Evolutionary conservation across 2,888 invertebrate species (phyloP), one percentile per base, ranked within the genome.

Genomic region (Xestia sexstrigata): DNA sequence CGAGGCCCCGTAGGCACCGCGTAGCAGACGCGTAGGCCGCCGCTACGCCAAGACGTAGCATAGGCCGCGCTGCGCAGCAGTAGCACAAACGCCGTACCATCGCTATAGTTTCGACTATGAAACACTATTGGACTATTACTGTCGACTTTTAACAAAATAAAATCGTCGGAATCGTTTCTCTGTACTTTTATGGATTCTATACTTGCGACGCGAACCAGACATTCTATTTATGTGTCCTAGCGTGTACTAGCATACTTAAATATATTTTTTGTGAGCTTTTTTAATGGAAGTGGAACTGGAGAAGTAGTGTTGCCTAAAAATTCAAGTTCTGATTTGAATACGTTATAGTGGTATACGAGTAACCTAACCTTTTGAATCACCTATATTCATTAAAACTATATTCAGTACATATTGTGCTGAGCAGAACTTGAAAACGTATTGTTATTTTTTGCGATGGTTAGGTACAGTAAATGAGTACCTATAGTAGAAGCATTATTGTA

Each of bases 401-500:
- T 26, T 17, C 26, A 52, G 17, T 49, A 35, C 6, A 26, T 23
- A 49, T 30, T 73, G 30, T n/a, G 23, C 23, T 52, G 20, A 70
- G n/a, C 20, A 17, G n/a, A 17, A 42, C 20, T 76, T 71, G 55
- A 58, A 75, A 39, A 58, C 11, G 5, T 70, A 49, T 55, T 39
- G 23, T 70, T 58, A 7, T 55, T 71, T 76, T 81, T 52, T 62
- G 17, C 26, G 30, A 52, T 52, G 17, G 1, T 5, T 65, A 63
- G 55, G 6, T 23, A 62, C 30, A 30, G 26, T 26, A n/a, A 42
- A 42, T 42, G n/a, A 35, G 26, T 47, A 79, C 52, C 39, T 60
- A 45, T 13, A 39, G n/a, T 47, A 68, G 20, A 30, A 76, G 13
- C 23, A 79, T 62, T 62, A n/a, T n/a, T n/a, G n/a, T n/a, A 79